These are phyloP conservation scores for Pristionchus mayeri DNA, from an alignment of 2,888 invertebrate genomes.

Conservation along the genomic window DNA sequence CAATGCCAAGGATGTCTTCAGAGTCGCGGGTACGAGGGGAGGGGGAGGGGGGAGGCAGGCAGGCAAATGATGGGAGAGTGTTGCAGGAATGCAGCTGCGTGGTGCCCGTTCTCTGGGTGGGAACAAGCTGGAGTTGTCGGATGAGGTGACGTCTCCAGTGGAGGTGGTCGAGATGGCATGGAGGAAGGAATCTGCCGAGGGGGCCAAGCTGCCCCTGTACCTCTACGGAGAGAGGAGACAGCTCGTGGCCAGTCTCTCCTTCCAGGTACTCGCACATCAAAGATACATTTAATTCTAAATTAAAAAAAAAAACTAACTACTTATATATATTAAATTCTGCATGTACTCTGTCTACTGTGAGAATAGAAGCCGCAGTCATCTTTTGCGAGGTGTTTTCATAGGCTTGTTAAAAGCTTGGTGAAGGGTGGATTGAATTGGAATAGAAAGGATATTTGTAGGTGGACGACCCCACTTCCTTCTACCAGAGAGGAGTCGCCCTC, in stretches of 20 bases:
- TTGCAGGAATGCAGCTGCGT: slow-evolving; percentile 89
- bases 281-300: background rate
- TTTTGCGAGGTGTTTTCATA: background rate
- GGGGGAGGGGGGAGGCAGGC: too few relatives aligned
- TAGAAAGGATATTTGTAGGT: too few relatives aligned
- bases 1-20: slow-evolving; percentile 80
- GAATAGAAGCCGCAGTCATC: background rate
- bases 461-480: slow-evolving; percentile 84
- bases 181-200: slow-evolving; percentile 77
- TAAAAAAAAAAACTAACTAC: background rate
- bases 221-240: slow-evolving; percentile 93
- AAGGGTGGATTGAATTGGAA: too few relatives aligned
- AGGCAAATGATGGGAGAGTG: too few relatives aligned
- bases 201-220: slow-evolving; percentile 92
- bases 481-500: slow-evolving; percentile 96
- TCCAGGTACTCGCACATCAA: slow-evolving; percentile 82
- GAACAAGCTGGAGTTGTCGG: slow-evolving; percentile 87
- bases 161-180: slow-evolving; percentile 47
- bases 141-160: slow-evolving; percentile 80
- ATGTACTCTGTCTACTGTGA: background rate
- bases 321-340: background rate
- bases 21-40: slow-evolving; percentile 78
- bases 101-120: slow-evolving; percentile 95
- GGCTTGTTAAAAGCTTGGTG: too few relatives aligned
- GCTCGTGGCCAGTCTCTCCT: slow-evolving; percentile 94